These are phyloP conservation scores for Drosophila orena DNA, from an alignment of 1,140 invertebrate genomes.

Conservation along the genomic window DNA sequence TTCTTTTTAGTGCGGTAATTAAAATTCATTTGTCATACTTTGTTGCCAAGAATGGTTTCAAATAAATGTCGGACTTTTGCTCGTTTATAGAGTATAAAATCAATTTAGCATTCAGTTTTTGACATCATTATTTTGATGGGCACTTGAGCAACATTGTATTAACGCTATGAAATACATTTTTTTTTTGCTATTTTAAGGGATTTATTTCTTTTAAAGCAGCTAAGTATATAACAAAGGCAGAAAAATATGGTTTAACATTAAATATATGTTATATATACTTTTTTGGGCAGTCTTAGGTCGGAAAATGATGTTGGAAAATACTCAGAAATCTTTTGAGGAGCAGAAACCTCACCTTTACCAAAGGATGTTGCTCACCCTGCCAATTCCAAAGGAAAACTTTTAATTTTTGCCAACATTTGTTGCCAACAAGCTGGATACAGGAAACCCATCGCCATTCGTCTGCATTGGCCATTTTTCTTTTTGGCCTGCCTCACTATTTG, in stretches of 20 bases:
- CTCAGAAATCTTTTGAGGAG: not conserved
- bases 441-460: no score
- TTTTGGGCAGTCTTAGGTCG: no score
- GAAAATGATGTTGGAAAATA: not conserved
- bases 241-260: no score
- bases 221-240: no score
- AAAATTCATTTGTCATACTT: conserved; percentile 80
- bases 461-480: conserved; percentile 55
- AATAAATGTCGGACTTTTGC: conserved; percentile 6
- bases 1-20: conserved; percentile 72
- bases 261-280: no score
- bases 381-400: conserved; percentile 25
- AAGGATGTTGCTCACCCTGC: conserved; percentile 1
- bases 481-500: conserved; percentile 37
- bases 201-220: no score
- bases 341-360: not conserved
- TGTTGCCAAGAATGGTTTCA: conserved; percentile 53
- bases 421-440: conserved; percentile 29
- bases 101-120: conserved; percentile 74
- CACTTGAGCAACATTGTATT: conserved; percentile 35
- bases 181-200: not conserved
- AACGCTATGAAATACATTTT: not conserved
- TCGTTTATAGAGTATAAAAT: conserved; percentile 62
- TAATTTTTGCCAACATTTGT: conserved; percentile 50
- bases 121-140: conserved; percentile 47